Conservation (phyloP, 2,113 vertebrate genomes). For the Dipodomys spectabilis region DNA sequence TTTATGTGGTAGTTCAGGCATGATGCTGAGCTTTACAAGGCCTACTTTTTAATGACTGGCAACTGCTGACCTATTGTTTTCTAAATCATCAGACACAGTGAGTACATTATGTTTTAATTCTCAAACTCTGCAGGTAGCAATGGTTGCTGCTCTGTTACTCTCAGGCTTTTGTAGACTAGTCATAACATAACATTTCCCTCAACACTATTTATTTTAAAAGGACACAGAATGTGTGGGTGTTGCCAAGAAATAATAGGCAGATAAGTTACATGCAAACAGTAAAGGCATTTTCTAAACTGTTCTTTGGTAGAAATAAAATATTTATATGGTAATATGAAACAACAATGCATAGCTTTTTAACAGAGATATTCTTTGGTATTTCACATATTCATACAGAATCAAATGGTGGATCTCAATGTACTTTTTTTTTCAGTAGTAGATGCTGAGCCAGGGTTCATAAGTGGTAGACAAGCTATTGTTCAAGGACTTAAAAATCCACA, state of each 20-base stretch:
- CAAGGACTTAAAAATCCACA: too few relatives aligned
- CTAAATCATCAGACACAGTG: conserved; percentile 29
- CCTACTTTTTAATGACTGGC: conserved; percentile 62
- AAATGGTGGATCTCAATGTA: not conserved
- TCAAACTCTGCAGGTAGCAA: conserved; percentile 39
- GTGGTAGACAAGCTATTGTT: too few relatives aligned
- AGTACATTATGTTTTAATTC: conserved; percentile 59
- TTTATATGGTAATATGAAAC: not conserved
- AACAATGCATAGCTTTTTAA: not conserved
- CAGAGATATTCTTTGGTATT: not conserved
- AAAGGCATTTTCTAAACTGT: not conserved
- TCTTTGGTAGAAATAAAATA: not conserved
- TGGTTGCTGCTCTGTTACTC: not conserved
- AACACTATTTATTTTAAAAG: not conserved
- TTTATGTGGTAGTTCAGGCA: not conserved
- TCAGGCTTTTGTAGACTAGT: not conserved
- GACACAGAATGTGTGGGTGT: not conserved
- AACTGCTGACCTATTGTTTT: conserved; percentile 76
- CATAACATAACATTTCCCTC: conserved; percentile 10
- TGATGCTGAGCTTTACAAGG: conserved; percentile 4
- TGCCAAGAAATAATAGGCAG: not conserved
- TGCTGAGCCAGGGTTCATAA: too few relatives aligned
- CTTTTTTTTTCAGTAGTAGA: too few relatives aligned
- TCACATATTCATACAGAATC: not conserved
- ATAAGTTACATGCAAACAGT: not conserved